Evolutionary conservation across 2,888 invertebrate genomes (phyloP), one percentile per base, ranked within the genome.

Genomic region (Lepidochrysops patricia): DNA sequence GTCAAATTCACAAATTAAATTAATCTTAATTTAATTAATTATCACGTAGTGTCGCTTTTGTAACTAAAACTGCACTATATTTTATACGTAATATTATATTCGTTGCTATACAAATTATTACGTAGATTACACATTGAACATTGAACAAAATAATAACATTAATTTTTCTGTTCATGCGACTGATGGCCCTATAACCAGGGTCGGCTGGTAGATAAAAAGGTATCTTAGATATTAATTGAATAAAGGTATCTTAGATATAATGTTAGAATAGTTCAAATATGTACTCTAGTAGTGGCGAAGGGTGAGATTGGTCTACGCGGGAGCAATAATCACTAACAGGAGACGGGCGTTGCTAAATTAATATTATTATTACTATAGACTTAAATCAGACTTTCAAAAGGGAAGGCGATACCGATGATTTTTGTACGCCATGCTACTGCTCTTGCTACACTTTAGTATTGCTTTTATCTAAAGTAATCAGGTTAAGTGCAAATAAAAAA

Each of bases 131-230:
- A 4, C 52, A 9, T 12, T 27, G 0, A 52, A 27, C 27, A 27
- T 4, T 9, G 6, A 12, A 19, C 29, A 52, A 29, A 19, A 19
- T 9, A 29, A 32, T 29, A 15, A 54, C 27, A 32, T 19, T 54
- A 12, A 12, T 29, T 29, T 54, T 54, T 54, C 27, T 54, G 32
- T 54, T 29, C 32, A 54, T 54, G 54, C 54, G 27, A 19, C 29
- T 32, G 19, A 12, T 19, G 12, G 2, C 19, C 12, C 27, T 32
- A 27, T 13, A 52, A n/a, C 9, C 19, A 54, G 54, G 54, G 54
- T 54, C 54, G 54, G 29, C 29, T 54, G 19, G 32, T 54, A 54
- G 54, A 54, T 54, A 54, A 54, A 54, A 54, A 54, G 54, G 54
- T 54, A 54, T 54, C 12, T 19, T 32, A 32, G 19, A 32, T 29